Conservation (phyloP, 92 coral and sea anemone species). For the Actinostola sp. region DNA sequence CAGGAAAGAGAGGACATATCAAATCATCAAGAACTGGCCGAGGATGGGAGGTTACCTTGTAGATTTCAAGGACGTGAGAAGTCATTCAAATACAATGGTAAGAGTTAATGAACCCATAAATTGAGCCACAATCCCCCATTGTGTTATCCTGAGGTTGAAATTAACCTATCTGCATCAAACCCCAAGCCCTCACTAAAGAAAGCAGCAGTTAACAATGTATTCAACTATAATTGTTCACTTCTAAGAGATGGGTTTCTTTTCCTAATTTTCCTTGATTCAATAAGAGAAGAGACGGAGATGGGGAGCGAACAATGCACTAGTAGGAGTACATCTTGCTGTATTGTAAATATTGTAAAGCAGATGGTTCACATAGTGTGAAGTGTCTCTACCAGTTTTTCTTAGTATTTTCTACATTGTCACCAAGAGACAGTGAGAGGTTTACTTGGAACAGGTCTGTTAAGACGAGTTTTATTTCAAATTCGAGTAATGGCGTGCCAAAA, state of each 20-base stretch:
- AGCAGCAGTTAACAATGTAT: constrained; percentile 33
- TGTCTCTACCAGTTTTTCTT: constrained; percentile 61
- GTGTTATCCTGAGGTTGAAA: constrained; percentile 6
- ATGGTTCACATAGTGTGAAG: constrained; percentile 46
- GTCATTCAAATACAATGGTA: constrained; percentile 58
- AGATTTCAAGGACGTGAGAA: constrained; percentile 55
- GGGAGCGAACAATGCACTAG: constrained; percentile 39
- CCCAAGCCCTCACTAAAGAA: constrained; percentile 7
- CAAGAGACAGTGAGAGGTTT: constrained; percentile 57
- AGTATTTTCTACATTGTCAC: constrained; percentile 38
- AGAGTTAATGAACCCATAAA: constrained; percentile 59
- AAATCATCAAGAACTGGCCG: constrained; percentile 35
- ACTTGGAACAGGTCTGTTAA: constrained; percentile 64
- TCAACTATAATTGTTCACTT: constrained; percentile 44
- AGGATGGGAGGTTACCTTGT: constrained; percentile 63
- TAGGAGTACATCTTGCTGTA: constrained; percentile 46
- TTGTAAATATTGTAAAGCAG: constrained; percentile 65
- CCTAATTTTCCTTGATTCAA: constrained; percentile 56
- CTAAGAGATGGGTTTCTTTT: constrained; percentile 51
- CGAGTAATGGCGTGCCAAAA: no score
- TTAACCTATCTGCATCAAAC: background rate
- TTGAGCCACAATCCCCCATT: constrained; percentile 58
- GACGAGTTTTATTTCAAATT: no score
- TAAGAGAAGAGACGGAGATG: constrained; percentile 65
- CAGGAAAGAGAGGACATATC: constrained; percentile 42